Evolutionary conservation across 2,113 vertebrate species (phyloP), one percentile per base, ranked within the genome.

Genomic region (Porphyrio hochstetteri): DNA sequence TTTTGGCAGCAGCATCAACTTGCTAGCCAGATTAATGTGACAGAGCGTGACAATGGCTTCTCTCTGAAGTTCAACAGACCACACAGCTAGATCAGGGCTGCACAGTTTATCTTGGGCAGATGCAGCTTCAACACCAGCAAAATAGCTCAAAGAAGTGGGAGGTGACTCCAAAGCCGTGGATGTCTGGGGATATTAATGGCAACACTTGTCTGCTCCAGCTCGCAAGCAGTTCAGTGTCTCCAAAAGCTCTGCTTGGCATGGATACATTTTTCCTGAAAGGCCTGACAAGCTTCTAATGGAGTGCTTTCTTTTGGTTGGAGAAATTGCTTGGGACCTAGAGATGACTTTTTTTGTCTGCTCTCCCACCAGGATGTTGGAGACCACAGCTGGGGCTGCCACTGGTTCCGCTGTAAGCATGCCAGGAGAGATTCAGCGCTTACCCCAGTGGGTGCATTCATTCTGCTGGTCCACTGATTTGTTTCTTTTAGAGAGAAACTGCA

Each of bases 331-430:
- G 65, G 15, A 64, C 19, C 36, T 20, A 77, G 31, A 70, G 77
- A 75, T 71, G 42, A 56, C 33, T 55, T 88, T 75, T 91, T 77
- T 64, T 52, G 52, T 36, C 25, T 3, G 1, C 15, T 2, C 0
- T 0, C 8, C n/a, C 21, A 3, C 15, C 0, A 0, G 36, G 40
- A 33, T 27, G 27, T 48, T 28, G 21, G 42, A 63, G 35, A 35
- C 50, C 46, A 46, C 15, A 33, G 35, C 60, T 78, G 52, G 63
- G 83, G 23, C 57, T 81, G 67, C 53, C 28, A 60, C 17, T 7
- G 12, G 53, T 53, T 59, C n/a, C 2, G 2, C 36, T 60, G n/a
- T 18, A 28, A 72, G 60, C 28, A 56, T 9, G 16, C 11, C 21
- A 1, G 25, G 31, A 70, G 55, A 31, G 28, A 36, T 2, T 1